phyloP scores from a whole-genome alignment of 2,797 vertebrate genomes.

The Pseudochirops corinnae region DNA sequence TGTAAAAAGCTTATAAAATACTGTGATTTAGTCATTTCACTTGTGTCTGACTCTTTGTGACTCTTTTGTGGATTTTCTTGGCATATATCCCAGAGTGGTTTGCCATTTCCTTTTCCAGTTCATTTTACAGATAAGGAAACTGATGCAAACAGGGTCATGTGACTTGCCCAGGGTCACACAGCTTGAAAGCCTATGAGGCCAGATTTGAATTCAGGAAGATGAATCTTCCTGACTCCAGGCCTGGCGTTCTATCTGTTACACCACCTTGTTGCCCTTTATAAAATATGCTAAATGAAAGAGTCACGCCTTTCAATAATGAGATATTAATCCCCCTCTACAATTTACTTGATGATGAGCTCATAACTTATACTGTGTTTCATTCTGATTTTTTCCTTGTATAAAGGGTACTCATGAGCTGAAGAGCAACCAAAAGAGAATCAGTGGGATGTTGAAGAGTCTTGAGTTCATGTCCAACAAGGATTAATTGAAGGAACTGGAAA shows the following conservation, averaged over 20 bases:
- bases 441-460: neutral
- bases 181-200: neutral
- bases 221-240: neutral
- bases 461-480: neutral
- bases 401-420: neutral
- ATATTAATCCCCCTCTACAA: neutral
- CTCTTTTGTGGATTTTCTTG: neutral
- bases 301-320: neutral
- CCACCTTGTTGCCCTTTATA: neutral
- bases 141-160: neutral
- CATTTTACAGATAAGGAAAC: neutral
- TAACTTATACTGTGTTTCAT: neutral
- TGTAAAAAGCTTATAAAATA: neutral
- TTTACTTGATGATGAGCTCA: neutral
- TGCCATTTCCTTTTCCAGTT: neutral
- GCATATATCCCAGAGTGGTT: neutral
- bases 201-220: neutral
- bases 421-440: neutral
- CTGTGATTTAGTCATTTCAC: neutral
- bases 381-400: neutral
- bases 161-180: neutral
- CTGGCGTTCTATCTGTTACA: neutral
- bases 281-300: neutral
- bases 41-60: neutral
- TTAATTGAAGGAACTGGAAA: neutral